Evolutionary conservation across 1,140 invertebrate species (phyloP), one percentile per base, ranked within the genome.

Genomic region (Epicauta chinensis): DNA sequence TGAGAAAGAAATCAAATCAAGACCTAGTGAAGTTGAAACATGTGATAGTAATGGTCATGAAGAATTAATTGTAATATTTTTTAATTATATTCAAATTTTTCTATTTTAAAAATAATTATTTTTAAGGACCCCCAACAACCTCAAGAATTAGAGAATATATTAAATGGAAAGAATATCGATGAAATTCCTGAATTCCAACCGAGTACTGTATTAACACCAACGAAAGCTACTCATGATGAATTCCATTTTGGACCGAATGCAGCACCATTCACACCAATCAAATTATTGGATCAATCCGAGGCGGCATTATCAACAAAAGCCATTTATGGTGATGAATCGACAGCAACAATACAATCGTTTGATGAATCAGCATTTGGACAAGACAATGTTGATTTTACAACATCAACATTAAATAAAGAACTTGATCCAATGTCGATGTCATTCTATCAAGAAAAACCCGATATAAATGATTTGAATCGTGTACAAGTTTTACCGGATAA

Each of bases 361-460:
- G 23, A 48, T 56, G 1, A 73, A 67, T 34, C 32, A 34, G 32
- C 10, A 34, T 50, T 39, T 58, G 23, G 53, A 49, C 32, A 51
- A n/a, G 56, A 51, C 16, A 36, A 36, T 10, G 32, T 36, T 14
- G 59, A 61, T 34, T 45, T 45, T n/a, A n/a, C n/a, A 14, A 15
- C 16, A 29, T 39, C 36, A 58, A 53, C 23, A 54, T 58, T 41
- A 55, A 77, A 73, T 61, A 76, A 77, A 58, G 73, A 76, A 52
- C 66, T 74, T 51, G 78, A 84, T 71, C 79, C 81, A 5, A 85
- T 85, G 82, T 77, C 79, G 11, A 82, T 82, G 76, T 84, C 82
- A 9, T 79, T 81, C 56, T 81, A 81, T 41, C 81, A 82, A 36
- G 76, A 78, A 49, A 78, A 81, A 56, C 75, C 81, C 51, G 75